Evolutionary conservation across 2,888 invertebrate species (phyloP), one percentile per base, ranked within the genome.

Genomic region (Xylocampa areola): DNA sequence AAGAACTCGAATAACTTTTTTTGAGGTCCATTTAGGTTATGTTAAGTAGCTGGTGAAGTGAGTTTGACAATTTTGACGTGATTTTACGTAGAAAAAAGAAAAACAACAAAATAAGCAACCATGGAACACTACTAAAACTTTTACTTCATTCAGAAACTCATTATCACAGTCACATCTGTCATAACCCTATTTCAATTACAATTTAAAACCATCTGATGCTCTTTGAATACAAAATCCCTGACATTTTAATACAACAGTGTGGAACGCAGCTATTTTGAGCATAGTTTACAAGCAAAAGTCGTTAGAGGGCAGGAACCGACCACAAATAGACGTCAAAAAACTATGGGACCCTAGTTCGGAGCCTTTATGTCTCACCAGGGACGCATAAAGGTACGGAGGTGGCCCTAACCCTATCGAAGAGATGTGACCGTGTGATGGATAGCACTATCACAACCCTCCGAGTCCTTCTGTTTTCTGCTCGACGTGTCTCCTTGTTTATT

Each of bases 311-410:
- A 80, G 84, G 80, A 84, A 82, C 84, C 88, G 87, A 92, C 93
- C 93, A 90, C 93, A 94, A 92, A 93, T 94, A 92, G 92, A 92
- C 88, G 92, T 91, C 91, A 93, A 92, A 94, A 92, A 92, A 92
- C 89, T 90, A 87, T 91, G 89, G 89, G 86, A 84, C 84, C 82
- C 83, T 81, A 81, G 85, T 85, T 86, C 85, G 82, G 88, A 84
- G 88, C 86, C 84, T 88, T 92, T 93, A 93, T 90, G 82, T 89
- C 82, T 76, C 92, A 89, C 93, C 83, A 78, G 94, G 93, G 94
- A 93, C 87, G 66, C 92, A 93, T 94, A 94, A 93, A 93, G 93
- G 92, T 94, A 87, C 88, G 88, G 89, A 90, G 89, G 85, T 89
- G 89, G 89, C 86, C 89, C 90, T 92, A 94, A 94, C 93, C 94